Percentiles rank a stretch among this genome's conserved stretches.
These are phyloP conservation scores for Polyergus mexicanus DNA, from an alignment of 1,140 invertebrate genomes.

Conservation along the genomic window DNA sequence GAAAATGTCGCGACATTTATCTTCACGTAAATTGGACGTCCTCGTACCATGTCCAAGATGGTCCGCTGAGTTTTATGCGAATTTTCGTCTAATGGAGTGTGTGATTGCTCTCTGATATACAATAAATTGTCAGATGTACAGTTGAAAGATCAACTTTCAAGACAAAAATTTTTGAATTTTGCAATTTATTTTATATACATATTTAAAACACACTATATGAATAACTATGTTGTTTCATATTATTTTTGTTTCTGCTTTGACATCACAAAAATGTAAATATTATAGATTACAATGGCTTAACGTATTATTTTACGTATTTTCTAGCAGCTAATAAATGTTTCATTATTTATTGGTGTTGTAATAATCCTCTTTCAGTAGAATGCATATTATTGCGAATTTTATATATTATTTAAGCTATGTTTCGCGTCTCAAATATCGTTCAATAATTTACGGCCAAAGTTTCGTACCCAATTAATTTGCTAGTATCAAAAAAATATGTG, in stretches of 20 bases:
- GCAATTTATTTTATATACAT: background rate
- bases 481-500: slow-evolving; percentile 15
- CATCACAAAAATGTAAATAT: slow-evolving; percentile 4
- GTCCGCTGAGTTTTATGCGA: slow-evolving; percentile 60
- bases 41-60: slow-evolving; percentile 53
- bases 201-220: background rate
- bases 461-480: slow-evolving; percentile 12
- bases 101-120: slow-evolving; percentile 54
- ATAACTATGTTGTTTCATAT: background rate
- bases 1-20: slow-evolving; percentile 64
- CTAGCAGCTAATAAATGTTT: slow-evolving; percentile 17
- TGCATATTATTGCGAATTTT: slow-evolving; percentile 41
- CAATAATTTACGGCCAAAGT: slow-evolving; percentile 21
- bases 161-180: background rate
- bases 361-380: background rate
- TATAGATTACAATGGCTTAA: slow-evolving; percentile 36
- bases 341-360: slow-evolving; percentile 16
- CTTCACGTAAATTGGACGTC: slow-evolving; percentile 59
- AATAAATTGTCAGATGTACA: slow-evolving; percentile 25
- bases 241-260: background rate
- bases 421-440: background rate
- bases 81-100: slow-evolving; percentile 60
- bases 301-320: slow-evolving; percentile 30
- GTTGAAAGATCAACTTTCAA: background rate
- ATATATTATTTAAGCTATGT: slow-evolving; percentile 33